Evolutionary conservation across 2,888 invertebrate genomes (phyloP), one percentile per base, ranked within the genome.

Genomic region (Cephalotes varians): DNA sequence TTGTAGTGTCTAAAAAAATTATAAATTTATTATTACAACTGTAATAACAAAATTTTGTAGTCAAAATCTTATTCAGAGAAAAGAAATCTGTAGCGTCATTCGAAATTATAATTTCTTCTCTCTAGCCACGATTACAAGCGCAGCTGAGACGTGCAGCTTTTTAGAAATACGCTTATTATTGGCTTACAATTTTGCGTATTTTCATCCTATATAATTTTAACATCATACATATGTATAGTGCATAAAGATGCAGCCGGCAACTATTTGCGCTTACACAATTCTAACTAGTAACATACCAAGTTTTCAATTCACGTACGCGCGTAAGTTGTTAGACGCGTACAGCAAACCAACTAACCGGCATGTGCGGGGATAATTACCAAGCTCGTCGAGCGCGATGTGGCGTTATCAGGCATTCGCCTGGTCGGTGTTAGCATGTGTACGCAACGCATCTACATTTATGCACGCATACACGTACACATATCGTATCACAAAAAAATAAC

Each of bases 211-310:
- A 81, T 88, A 87, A 90, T 87, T 90, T 88, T 54, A 85, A 86
- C 83, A 88, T 89, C 90, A 86, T 90, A n/a, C n/a, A n/a, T n/a
- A n/a, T n/a, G n/a, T n/a, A 88, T 87, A 88, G 90, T 88, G 89
- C 86, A 10, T 18, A 90, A 76, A 56, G 74, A 74, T n/a, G 25
- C 37, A 40, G 12, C n/a, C 15, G 15, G 25, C 31, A 40, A 31
- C 28, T 76, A 15, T 34, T 10, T 60, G 15, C 25, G n/a, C 51
- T 10, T 15, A 49, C 12, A 12, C 25, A 12, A 58, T 34, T 18
- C 6, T 47, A 74, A 40, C 58, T 56, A 31, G 47, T 28, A 62
- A n/a, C n/a, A 31, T 51, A 51, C 31, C 31, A 64, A 74, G 65
- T 65, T 81, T 51, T 25, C 76, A 51, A 28, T 15, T 10, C 51